A percentile compares a stretch with the other conserved stretches of the same genome.
Evolutionary conservation across 1,140 invertebrate species (phyloP).

Genomic region (fruit fly (Drosophila melanogaster)): Release_6_plus_ISO1_MT NT_037436.4:5431501-5432000

Average conservation of each 20-base stretch:
- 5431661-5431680: conserved; percentile 95
- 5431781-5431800: conserved; percentile 16
- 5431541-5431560: not conserved
- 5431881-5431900: conserved; percentile 78
- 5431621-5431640: conserved; percentile 89
- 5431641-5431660: conserved; percentile 93
- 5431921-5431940: conserved; percentile 7
- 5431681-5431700: conserved; percentile 93
- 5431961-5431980: conserved; percentile 16
- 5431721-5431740: conserved; percentile 95
- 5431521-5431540: not conserved
- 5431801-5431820: conserved; percentile 65
- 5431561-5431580: not conserved
- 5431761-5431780: not conserved
- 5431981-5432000: conserved; percentile 21
- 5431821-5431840: conserved; percentile 15
- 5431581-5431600: conserved; percentile 63
- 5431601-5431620: conserved; percentile 47
- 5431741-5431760: conserved; percentile 82
- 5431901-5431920: conserved; percentile 7
- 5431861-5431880: conserved; percentile 55
- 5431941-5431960: conserved; percentile 3
- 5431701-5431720: conserved; percentile 94
- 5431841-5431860: conserved; percentile 52
- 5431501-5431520: conserved; percentile 9